phyloP scores from a whole-genome alignment of 64 coral and sea anemone genomes.

The Dendronephthya gigantea region DNA sequence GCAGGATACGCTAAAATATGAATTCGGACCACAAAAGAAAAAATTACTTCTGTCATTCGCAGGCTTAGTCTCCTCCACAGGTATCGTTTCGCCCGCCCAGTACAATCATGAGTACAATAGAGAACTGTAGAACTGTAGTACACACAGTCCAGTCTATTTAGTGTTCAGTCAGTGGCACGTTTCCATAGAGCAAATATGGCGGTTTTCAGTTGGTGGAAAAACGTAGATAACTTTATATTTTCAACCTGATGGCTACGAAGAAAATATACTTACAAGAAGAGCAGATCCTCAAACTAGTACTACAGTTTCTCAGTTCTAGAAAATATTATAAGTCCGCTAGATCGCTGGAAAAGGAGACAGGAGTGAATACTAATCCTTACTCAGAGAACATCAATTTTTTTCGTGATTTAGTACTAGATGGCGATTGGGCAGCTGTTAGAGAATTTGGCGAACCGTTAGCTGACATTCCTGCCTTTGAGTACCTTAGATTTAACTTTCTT shows the following conservation, averaged over 20 bases:
- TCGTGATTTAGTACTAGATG: slow-evolving; percentile 80
- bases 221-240: not conserved
- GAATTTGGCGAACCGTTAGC: slow-evolving; percentile 83
- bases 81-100: too few species aligned
- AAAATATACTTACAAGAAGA: slow-evolving; percentile 54
- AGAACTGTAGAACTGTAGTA: too few species aligned
- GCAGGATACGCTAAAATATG: too few species aligned
- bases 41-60: too few species aligned
- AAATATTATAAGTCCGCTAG: slow-evolving; percentile 68
- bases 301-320: slow-evolving; percentile 75
- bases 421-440: slow-evolving; percentile 84
- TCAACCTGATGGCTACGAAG: slow-evolving; percentile 47
- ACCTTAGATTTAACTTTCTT: slow-evolving; percentile 62
- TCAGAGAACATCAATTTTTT: slow-evolving; percentile 69
- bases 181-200: not conserved
- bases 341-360: slow-evolving; percentile 78
- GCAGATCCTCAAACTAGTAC: slow-evolving; percentile 55
- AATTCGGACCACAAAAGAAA: too few species aligned
- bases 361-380: slow-evolving; percentile 57
- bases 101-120: too few species aligned
- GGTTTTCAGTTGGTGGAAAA: not conserved
- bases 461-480: slow-evolving; percentile 62
- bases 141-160: too few species aligned
- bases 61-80: too few species aligned
- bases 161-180: too few species aligned